phyloP scores from a whole-genome alignment of 1,140 invertebrate genomes.

The Neelides sp. region DNA sequence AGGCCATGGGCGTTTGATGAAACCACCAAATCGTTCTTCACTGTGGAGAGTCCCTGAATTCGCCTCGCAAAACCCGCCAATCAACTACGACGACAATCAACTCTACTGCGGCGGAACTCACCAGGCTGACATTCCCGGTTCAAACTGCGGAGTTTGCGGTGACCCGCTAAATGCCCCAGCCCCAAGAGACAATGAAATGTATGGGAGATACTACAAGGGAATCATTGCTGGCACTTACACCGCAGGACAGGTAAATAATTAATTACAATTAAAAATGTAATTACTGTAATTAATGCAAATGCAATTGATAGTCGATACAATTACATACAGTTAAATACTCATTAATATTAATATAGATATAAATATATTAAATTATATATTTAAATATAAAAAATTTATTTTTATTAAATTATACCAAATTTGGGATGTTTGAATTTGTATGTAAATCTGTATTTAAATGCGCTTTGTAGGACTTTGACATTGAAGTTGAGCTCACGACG shows the following conservation, averaged over 20 bases:
- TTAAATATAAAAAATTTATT: too few relatives aligned
- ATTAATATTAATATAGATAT: too few relatives aligned
- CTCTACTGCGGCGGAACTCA: conserved; percentile 31
- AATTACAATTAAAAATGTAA: too few relatives aligned
- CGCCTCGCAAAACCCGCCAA: conserved; percentile 16
- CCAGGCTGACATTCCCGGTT: conserved; percentile 25
- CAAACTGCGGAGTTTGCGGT: conserved; percentile 41
- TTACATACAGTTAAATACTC: too few relatives aligned
- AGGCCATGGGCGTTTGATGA: conserved; percentile 54
- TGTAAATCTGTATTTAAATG: too few relatives aligned
- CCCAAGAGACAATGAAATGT: conserved; percentile 34
- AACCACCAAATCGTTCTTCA: conserved; percentile 49
- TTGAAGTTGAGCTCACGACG: conserved; percentile 38
- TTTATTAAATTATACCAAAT: too few relatives aligned
- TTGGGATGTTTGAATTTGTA: too few relatives aligned
- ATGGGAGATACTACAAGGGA: conserved; percentile 34
- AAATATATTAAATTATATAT: too few relatives aligned
- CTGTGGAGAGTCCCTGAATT: conserved; percentile 33
- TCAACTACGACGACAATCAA: conserved; percentile 34
- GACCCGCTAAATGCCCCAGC: conserved; percentile 34
- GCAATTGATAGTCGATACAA: too few relatives aligned
- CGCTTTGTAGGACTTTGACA: conserved; percentile 29
- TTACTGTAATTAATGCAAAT: too few relatives aligned
- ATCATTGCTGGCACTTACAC: conserved; percentile 34
- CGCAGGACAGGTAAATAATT: conserved; percentile 24